A percentile compares a stretch with the other conserved stretches of the same genome.
These are phyloP conservation scores for Cheilosia vulpina DNA, from an alignment of 2,888 invertebrate species.

Conservation along the genomic window DNA sequence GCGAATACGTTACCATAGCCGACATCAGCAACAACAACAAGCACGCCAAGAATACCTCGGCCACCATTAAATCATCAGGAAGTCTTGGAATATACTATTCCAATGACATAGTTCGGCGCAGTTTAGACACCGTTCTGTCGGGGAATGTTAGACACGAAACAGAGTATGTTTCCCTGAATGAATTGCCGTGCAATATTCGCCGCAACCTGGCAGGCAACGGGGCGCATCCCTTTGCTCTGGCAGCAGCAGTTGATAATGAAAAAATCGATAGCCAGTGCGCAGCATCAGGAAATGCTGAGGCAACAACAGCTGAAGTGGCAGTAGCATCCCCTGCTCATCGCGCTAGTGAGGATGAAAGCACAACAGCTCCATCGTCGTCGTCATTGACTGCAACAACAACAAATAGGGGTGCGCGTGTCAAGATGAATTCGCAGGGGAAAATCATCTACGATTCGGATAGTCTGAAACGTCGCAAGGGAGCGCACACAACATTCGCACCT, in stretches of 20 bases:
- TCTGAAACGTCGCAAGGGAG: conserved; percentile 89
- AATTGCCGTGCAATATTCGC: conserved; percentile 86
- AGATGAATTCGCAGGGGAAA: conserved; percentile 93
- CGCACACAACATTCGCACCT: conserved; percentile 94
- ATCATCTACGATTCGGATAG: conserved; percentile 95
- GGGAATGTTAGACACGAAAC: conserved; percentile 82
- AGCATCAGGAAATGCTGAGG: conserved; percentile 75
- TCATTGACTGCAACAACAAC: conserved; percentile 32
- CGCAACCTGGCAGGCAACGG: conserved; percentile 75
- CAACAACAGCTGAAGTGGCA: conserved; percentile 69
- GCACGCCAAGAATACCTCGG: conserved; percentile 73
- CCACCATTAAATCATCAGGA: conserved; percentile 58
- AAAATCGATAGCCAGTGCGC: conserved; percentile 76
- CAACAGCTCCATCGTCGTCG: conserved; percentile 76
- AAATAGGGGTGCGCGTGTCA: conserved; percentile 86
- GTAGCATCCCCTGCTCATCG: conserved; percentile 64
- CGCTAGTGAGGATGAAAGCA: conserved; percentile 60
- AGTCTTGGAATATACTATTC: conserved; percentile 85
- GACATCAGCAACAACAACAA: conserved; percentile 92
- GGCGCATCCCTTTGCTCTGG: conserved; percentile 71
- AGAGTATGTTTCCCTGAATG: conserved; percentile 92
- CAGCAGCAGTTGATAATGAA: conserved; percentile 68
- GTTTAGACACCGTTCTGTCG: conserved; percentile 86
- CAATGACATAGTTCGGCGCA: conserved; percentile 88
- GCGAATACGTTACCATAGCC: conserved; percentile 94